A percentile compares a stretch with the other conserved stretches of the same genome.
Evolutionary conservation across 2,113 vertebrate genomes (phyloP).

Genomic region (Haplotaxodon microlepis): DNA sequence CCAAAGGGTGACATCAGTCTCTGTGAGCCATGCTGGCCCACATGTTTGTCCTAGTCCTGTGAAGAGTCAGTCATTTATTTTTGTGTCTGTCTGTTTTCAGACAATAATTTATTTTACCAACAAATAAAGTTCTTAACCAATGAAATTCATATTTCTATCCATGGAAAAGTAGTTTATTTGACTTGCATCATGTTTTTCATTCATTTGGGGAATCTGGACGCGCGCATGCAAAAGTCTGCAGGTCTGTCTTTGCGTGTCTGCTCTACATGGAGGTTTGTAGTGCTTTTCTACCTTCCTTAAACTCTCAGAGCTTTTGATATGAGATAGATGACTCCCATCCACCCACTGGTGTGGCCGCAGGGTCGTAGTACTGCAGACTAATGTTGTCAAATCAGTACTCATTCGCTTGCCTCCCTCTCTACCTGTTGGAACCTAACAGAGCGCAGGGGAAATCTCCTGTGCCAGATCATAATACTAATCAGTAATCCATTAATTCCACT

Average conservation of each 20-base stretch:
- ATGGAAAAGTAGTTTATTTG: background rate
- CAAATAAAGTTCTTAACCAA: background rate
- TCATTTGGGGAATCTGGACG: background rate
- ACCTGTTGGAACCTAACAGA: background rate
- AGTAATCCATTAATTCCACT: background rate
- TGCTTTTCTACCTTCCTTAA: background rate
- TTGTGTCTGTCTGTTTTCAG: background rate
- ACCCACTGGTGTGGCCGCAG: background rate
- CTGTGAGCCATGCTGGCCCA: background rate
- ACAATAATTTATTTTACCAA: background rate
- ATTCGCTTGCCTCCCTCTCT: background rate
- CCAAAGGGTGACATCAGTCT: background rate
- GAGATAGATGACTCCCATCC: background rate
- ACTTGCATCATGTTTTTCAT: background rate
- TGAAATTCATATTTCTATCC: background rate
- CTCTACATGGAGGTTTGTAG: background rate
- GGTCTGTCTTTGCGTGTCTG: background rate
- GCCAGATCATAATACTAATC: constrained; percentile 34
- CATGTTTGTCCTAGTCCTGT: background rate
- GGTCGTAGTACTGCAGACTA: background rate
- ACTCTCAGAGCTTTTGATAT: background rate
- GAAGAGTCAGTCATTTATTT: background rate
- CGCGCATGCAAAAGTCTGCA: background rate
- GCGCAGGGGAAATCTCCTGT: constrained; percentile 6
- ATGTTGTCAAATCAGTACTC: constrained; percentile 8